Evolutionary conservation across 2,113 vertebrate species (phyloP).

Genomic region (Lepisosteus osseus): DNA sequence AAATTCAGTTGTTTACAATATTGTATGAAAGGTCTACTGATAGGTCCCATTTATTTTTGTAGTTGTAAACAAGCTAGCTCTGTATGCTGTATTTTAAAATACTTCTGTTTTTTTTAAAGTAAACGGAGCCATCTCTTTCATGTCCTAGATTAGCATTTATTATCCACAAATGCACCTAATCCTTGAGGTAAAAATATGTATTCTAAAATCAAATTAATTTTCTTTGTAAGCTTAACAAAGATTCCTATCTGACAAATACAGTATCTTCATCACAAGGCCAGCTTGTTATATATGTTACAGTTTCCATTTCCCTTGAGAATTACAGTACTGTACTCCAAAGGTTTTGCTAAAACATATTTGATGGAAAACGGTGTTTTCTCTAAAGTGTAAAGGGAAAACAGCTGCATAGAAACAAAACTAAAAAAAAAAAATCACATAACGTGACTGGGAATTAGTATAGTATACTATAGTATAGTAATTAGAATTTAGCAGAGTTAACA

Average conservation of each 20-base stretch:
- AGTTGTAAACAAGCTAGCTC: too few relatives aligned
- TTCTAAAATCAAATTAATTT: neutral
- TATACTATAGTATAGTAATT: too few relatives aligned
- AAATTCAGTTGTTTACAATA: too few relatives aligned
- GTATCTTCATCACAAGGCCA: neutral
- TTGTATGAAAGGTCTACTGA: too few relatives aligned
- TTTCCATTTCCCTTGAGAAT: neutral
- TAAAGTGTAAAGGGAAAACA: neutral
- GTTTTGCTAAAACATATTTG: neutral
- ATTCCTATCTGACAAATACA: neutral
- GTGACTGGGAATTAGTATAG: neutral
- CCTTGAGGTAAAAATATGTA: neutral
- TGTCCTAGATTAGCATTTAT: neutral
- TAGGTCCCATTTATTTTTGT: too few relatives aligned
- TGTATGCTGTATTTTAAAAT: too few relatives aligned
- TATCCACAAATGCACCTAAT: neutral
- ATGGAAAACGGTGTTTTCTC: neutral
- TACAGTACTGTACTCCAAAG: neutral
- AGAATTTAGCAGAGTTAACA: too few relatives aligned
- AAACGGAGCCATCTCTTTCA: neutral
- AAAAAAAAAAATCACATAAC: neutral
- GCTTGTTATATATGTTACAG: constrained; percentile 1
- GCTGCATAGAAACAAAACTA: neutral
- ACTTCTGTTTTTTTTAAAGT: too few relatives aligned
- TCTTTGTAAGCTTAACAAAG: constrained; percentile 1